Evolutionary conservation across 2,797 vertebrate species (phyloP), one percentile per base, ranked within the genome.

Genomic region (Cryptoprocta ferox): DNA sequence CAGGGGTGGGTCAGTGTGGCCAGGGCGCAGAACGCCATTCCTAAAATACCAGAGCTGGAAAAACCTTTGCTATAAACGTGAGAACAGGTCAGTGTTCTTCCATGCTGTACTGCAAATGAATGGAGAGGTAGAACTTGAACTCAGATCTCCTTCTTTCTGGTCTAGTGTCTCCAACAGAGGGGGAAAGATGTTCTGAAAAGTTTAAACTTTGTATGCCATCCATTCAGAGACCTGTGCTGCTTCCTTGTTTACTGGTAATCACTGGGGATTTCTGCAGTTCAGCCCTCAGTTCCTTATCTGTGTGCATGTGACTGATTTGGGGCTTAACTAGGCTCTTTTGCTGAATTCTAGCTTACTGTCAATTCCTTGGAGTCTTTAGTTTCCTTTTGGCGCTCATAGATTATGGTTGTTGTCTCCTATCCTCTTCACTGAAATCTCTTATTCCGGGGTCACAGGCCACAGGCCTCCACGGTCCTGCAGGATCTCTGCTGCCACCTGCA

Each of bases 1-100:
- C 19, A 68, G 32, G 8, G 30, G 0, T 10, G 0, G 3, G 14
- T 3, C 28, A 28, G 19, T 0, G 1, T 56, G 16, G 21, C 1
- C 26, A 78, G 24, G 26, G 12, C 30, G 37, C 11, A 26, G 13
- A 50, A 19, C n/a, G 28, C 12, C 2, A 11, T 28, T 2, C 48
- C 19, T 61, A 10, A 93, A 78, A 61, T 3, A 1, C 37, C 0
- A 2, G 18, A 65, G 65, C n/a, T 24, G 4, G 9, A 63, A n/a
- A 21, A 95, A 50, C 6, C 0, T 93, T 56, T 28, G 24, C 16
- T 92, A 12, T 37, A 68, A 75, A 48, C 61, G 5, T 16, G 19
- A 61, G 65, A 59, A 32, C 6, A 14, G 16, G 6, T 42, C 28
- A 28, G 0, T 9, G 24, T 61, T 50, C 45, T 42, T 16, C 35